A percentile compares a stretch with the other conserved stretches of the same genome.
These are phyloP conservation scores for Galbula dea DNA, from an alignment of 2,113 vertebrate genomes.

Conservation along the genomic window DNA sequence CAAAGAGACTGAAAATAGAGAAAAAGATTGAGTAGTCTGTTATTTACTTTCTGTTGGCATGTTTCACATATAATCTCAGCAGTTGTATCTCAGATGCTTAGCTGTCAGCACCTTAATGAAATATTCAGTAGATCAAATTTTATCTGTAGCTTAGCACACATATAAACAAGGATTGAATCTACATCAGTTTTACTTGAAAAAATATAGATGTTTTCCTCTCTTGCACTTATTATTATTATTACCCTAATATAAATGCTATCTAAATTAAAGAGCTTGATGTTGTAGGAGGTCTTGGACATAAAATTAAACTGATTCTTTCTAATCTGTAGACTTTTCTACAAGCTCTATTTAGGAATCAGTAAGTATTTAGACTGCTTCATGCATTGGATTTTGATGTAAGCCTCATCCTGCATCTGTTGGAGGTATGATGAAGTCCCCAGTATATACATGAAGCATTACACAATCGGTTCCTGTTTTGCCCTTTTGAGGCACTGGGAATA, in stretches of 20 bases:
- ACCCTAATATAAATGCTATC: neutral
- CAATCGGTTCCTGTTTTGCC: neutral
- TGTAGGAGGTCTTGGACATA: neutral
- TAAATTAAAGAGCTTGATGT: neutral
- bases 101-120: conserved; percentile 46
- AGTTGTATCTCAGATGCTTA: conserved; percentile 8
- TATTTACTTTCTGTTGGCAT: conserved; percentile 17
- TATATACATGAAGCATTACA: neutral
- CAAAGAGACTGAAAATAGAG: neutral
- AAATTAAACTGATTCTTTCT: neutral
- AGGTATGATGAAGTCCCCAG: neutral
- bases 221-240: neutral
- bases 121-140: conserved; percentile 49
- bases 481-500: neutral
- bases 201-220: neutral
- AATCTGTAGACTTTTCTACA: neutral
- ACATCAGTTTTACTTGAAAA: neutral
- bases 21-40: neutral
- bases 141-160: neutral
- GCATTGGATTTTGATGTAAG: neutral
- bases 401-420: neutral
- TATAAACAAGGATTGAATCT: neutral
- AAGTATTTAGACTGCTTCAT: neutral
- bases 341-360: neutral
- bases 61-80: conserved; percentile 8